phyloP scores from a whole-genome alignment of 2,113 vertebrate genomes.

The Corapipo altera region DNA sequence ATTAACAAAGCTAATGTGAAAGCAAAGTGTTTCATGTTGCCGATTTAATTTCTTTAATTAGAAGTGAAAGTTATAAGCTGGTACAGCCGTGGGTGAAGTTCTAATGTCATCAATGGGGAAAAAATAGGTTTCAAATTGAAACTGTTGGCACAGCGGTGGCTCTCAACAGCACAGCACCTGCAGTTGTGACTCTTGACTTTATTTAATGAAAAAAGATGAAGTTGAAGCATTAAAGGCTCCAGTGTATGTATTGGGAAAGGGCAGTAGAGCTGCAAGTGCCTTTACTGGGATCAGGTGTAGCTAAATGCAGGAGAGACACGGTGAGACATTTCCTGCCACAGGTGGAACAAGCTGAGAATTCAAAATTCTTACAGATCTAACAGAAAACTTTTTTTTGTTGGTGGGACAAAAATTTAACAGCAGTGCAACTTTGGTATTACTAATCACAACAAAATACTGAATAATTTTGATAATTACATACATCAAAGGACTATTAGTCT shows the following conservation, averaged over 20 bases:
- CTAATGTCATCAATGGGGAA: constrained; percentile 66
- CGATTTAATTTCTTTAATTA: constrained; percentile 81
- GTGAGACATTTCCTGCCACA: constrained; percentile 16
- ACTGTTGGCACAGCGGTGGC: constrained; percentile 49
- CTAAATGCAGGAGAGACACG: not conserved
- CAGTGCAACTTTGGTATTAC: not conserved
- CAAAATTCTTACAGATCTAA: not conserved
- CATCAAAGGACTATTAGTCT: not conserved
- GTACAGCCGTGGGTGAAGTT: constrained; percentile 74
- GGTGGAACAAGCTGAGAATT: not conserved
- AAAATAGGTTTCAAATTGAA: constrained; percentile 74
- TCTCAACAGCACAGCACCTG: constrained; percentile 7
- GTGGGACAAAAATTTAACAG: not conserved
- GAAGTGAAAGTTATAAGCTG: constrained; percentile 77
- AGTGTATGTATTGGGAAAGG: not conserved
- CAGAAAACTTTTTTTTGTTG: not conserved
- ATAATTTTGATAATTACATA: not conserved
- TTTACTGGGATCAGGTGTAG: constrained; percentile 15
- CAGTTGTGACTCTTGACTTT: constrained; percentile 48
- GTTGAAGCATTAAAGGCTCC: constrained; percentile 38
- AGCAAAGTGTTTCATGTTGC: constrained; percentile 76
- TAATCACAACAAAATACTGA: not conserved
- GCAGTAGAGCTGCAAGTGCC: constrained; percentile 9
- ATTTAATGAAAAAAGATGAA: constrained; percentile 61
- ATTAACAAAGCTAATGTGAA: constrained; percentile 74